A percentile compares a stretch with the other conserved stretches of the same genome.
Evolutionary conservation across 1,140 invertebrate species (phyloP).

Genomic region (Mycetomoellerius zeteki): DNA sequence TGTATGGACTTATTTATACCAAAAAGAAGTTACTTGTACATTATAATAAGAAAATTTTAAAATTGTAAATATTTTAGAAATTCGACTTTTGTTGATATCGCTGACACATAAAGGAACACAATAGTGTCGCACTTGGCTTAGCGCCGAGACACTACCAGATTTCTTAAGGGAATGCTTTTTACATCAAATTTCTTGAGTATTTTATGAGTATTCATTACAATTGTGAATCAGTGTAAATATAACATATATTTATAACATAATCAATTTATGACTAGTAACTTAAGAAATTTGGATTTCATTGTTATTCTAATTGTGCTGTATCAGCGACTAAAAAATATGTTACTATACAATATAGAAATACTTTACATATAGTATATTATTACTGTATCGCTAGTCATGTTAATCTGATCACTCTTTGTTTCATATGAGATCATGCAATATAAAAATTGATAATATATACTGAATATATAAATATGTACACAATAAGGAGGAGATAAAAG

Average conservation of each 20-base stretch:
- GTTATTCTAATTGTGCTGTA: conserved; percentile 47
- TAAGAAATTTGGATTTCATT: conserved; percentile 15
- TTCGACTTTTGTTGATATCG: background rate
- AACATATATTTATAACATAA: conserved; percentile 45
- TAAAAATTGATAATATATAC: conserved; percentile 38
- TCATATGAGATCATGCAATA: conserved; percentile 38
- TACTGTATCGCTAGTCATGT: conserved; percentile 49
- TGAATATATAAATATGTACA: conserved; percentile 47
- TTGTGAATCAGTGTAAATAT: conserved; percentile 43
- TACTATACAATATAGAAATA: conserved; percentile 49
- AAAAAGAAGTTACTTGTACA: conserved; percentile 27
- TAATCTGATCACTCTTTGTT: conserved; percentile 34
- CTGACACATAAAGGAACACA: too few species aligned
- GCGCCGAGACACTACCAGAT: background rate
- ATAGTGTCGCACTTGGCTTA: too few species aligned
- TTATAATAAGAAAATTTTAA: conserved; percentile 35
- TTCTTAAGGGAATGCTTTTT: background rate
- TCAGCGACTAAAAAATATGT: conserved; percentile 22
- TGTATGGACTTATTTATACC: background rate
- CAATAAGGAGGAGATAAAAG: conserved; percentile 28
- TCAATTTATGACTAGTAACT: conserved; percentile 14
- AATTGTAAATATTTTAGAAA: conserved; percentile 14
- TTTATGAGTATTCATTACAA: conserved; percentile 13
- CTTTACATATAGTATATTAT: conserved; percentile 12
- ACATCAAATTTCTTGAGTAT: conserved; percentile 9